Evolutionary conservation across 2,113 vertebrate species (phyloP).

Genomic region (Chamaetylas fuelleborni): DNA sequence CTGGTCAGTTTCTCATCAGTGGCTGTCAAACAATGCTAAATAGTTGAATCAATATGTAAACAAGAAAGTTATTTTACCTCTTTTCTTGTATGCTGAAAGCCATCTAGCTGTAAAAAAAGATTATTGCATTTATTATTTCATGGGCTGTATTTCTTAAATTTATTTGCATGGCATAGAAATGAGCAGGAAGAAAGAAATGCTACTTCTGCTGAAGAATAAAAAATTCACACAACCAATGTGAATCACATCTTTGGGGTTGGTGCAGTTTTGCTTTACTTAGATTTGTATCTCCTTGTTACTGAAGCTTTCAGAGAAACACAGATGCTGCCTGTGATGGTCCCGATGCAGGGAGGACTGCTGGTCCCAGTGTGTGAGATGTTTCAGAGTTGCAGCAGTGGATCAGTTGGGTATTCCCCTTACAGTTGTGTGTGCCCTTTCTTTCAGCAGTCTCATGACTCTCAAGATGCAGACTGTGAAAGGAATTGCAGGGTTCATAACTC

Average conservation of each 20-base stretch:
- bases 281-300: not conserved
- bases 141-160: not conserved
- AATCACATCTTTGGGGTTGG: not conserved
- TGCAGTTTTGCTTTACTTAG: not conserved
- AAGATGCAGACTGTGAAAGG: not conserved
- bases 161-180: not conserved
- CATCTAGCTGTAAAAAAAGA: not conserved
- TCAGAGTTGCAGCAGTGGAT: not conserved
- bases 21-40: not conserved
- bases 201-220: not conserved
- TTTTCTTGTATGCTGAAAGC: not conserved
- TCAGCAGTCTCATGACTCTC: not conserved
- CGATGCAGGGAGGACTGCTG: accelerated
- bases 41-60: not conserved
- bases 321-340: not conserved
- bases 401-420: not conserved
- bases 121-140: not conserved
- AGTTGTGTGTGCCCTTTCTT: not conserved
- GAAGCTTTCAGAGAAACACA: not conserved
- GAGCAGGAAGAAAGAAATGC: not conserved
- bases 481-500: not conserved
- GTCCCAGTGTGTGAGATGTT: not conserved
- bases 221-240: not conserved
- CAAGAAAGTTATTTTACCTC: not conserved
- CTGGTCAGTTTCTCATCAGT: not conserved